phyloP scores from a whole-genome alignment of 2,888 invertebrate genomes.

The Andrena fulva region DNA sequence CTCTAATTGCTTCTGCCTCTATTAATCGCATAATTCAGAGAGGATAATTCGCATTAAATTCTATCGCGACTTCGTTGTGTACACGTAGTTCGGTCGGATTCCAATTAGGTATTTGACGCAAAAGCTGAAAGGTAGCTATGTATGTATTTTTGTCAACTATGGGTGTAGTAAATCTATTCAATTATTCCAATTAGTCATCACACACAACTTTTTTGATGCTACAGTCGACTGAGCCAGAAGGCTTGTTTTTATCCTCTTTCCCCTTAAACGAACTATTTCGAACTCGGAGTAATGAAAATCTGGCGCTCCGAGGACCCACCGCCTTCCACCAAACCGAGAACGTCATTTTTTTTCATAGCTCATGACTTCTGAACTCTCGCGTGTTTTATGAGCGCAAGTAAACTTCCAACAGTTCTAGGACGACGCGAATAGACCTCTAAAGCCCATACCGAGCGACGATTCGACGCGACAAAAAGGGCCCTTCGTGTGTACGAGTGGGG shows the following conservation, averaged over 20 bases:
- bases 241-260: too few relatives aligned
- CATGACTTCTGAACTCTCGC: constrained; percentile 3
- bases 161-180: too few relatives aligned
- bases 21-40: constrained; percentile 38
- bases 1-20: constrained; percentile 44
- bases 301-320: not conserved
- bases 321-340: not conserved
- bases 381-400: constrained; percentile 22
- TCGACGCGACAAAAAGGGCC: not conserved
- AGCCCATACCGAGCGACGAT: not conserved
- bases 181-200: too few relatives aligned
- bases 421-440: not conserved
- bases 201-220: too few relatives aligned
- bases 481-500: not conserved
- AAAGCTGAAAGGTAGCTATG: not conserved
- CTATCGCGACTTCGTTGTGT: not conserved
- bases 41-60: constrained; percentile 23
- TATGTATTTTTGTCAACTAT: too few relatives aligned
- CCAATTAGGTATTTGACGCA: not conserved
- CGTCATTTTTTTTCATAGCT: constrained; percentile 5
- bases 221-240: too few relatives aligned
- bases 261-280: not conserved
- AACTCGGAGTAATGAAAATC: constrained; percentile 4
- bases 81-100: not conserved
- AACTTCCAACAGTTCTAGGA: not conserved